Evolutionary conservation across 92 coral and sea anemone genomes (phyloP), one percentile per base, ranked within the genome.

Genomic region (Parazoanthus swiftii): DNA sequence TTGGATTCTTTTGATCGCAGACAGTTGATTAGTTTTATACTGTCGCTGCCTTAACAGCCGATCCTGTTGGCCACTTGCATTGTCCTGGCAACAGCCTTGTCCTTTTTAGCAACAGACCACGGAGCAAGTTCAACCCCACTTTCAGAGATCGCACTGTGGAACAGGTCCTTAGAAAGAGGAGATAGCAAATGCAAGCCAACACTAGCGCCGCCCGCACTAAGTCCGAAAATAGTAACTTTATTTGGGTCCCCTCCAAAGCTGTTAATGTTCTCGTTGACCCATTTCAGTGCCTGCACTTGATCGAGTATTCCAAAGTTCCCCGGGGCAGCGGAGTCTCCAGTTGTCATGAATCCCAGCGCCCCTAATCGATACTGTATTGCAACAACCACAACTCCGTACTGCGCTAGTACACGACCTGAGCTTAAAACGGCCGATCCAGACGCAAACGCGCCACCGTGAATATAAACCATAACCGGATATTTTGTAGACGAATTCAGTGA

Each of bases 251-350:
- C 58, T 59, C 26, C 35, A 44, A 78, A 78, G 29, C 35, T 26
- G 2, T 44, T 8, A 11, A 78, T 78, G 58, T 78, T 78, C 36
- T 78, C 66, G 5, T 78, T n/a, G 8, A 78, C 82, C 82, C 82
- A 78, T 44, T 78, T 78, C 20, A 51, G 58, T 13, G 58, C 58
- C 16, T 51, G 58, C 58, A 51, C 58, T 8, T 51, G 58, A 51
- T 51, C 84, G 37, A 50, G 67, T 71, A 79, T 79, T 70, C 83
- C 83, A 36, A 43, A 79, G 63, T 79, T 79, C 37, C 83, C 82
- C 2, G 56, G 63, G 33, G 82, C 56, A 43, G 38, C 21, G 33
- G 82, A 10, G 26, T 78, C 66, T n/a, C 82, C 82, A 11, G 82
- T 78, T 9, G 58, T 25, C 65, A 78, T 44, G 20, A 78, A 78